Percentiles rank a stretch among this genome's conserved stretches.
Conservation (phyloP, 1,140 invertebrate genomes). For the Meteorus sp. region DNA sequence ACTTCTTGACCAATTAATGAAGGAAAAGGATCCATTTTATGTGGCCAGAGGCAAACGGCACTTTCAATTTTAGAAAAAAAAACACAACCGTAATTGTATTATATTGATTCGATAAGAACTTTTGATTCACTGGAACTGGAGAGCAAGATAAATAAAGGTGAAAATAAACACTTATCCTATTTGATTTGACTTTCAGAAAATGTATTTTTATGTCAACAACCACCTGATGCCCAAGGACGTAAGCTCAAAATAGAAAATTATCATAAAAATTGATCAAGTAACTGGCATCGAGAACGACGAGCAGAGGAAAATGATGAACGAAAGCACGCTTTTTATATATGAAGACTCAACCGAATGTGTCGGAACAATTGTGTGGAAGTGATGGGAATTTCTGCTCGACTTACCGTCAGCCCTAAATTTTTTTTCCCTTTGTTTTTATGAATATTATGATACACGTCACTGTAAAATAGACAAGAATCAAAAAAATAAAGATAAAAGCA, state of each 20-base stretch:
- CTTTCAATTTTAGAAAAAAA: not conserved
- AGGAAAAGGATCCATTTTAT: constrained; percentile 38
- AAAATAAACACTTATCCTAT: not conserved
- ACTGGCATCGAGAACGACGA: not conserved
- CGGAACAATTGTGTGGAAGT: constrained; percentile 22
- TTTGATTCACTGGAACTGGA: not conserved
- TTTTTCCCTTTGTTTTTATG: no score
- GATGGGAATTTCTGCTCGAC: constrained; percentile 22
- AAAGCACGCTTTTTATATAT: not conserved
- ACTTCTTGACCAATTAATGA: constrained; percentile 32
- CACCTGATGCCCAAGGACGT: not conserved
- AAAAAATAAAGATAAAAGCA: no score
- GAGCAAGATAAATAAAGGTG: not conserved
- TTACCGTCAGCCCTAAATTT: constrained; percentile 1
- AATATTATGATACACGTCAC: not conserved
- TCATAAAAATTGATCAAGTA: constrained; percentile 23
- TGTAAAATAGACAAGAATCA: not conserved
- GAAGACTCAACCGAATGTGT: constrained; percentile 15
- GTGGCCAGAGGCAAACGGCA: constrained; percentile 35
- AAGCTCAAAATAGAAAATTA: constrained; percentile 16
- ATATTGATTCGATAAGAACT: not conserved
- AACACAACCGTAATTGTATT: not conserved
- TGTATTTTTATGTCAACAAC: not conserved
- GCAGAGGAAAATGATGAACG: not conserved
- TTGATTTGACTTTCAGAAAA: not conserved